A percentile compares a stretch with the other conserved stretches of the same genome.
Evolutionary conservation across 2,113 vertebrate genomes (phyloP).

Genomic region (Lucifuga dentata): DNA sequence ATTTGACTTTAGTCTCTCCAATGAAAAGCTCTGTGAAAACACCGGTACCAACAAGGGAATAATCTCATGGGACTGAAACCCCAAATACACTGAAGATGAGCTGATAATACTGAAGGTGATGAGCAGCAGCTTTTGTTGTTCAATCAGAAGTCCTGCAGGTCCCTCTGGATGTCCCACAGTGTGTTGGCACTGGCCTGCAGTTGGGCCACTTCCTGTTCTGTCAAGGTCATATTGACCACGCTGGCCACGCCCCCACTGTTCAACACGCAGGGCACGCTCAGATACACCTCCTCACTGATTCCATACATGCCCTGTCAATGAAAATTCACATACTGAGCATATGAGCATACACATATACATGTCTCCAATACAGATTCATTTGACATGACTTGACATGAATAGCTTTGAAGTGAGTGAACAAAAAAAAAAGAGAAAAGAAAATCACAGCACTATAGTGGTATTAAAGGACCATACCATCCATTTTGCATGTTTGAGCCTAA

Average conservation of each 20-base stretch:
- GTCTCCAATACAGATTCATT: too few relatives aligned
- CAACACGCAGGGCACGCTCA: constrained; percentile 93
- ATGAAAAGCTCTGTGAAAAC: constrained; percentile 11
- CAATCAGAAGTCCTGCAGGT: constrained; percentile 87
- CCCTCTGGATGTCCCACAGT: constrained; percentile 93
- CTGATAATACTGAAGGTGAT: not conserved
- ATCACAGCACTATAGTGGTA: too few relatives aligned
- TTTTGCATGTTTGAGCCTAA: too few relatives aligned
- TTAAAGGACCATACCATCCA: too few relatives aligned
- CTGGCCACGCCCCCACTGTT: constrained; percentile 87
- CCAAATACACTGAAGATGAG: too few relatives aligned
- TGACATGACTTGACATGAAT: too few relatives aligned
- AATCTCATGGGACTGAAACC: too few relatives aligned
- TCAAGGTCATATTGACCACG: constrained; percentile 93
- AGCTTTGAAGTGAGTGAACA: too few relatives aligned
- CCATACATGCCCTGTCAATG: constrained; percentile 90
- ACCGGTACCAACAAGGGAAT: constrained; percentile 20
- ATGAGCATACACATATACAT: too few relatives aligned
- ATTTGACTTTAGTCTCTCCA: constrained; percentile 10
- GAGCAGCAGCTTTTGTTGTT: constrained; percentile 26
- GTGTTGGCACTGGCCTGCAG: constrained; percentile 90
- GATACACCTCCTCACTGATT: constrained; percentile 90
- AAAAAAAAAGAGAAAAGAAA: too few relatives aligned
- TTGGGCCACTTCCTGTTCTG: constrained; percentile 87
- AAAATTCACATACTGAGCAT: not conserved